Evolutionary conservation across 2,797 vertebrate species (phyloP).

Genomic region (Phataginus tricuspis): DNA sequence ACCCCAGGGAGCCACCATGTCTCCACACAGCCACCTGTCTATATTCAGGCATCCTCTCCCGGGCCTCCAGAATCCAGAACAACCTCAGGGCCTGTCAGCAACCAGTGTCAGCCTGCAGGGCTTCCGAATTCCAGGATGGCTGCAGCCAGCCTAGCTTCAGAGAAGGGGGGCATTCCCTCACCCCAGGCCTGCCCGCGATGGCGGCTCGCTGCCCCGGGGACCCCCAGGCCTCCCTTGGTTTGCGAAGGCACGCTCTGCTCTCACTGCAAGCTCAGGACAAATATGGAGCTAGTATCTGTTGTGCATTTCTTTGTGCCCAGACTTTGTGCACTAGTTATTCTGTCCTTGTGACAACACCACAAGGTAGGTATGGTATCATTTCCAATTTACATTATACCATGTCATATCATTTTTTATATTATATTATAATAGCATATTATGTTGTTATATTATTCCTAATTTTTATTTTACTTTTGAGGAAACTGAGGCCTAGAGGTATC

Average conservation of each 20-base stretch:
- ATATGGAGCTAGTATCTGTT: rapidly evolving
- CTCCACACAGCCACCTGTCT: neutral
- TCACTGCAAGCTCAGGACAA: neutral
- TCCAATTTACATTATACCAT: neutral
- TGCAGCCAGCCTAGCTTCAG: no score
- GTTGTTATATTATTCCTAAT: neutral
- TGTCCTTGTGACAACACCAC: rapidly evolving
- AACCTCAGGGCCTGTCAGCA: rapidly evolving
- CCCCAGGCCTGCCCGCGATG: rapidly evolving
- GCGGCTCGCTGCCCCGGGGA: neutral
- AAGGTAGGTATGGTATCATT: no score
- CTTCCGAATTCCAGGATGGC: neutral
- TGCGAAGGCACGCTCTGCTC: no score
- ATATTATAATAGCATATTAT: neutral
- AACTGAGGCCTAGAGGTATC: neutral
- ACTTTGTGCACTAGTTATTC: neutral
- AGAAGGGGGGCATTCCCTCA: no score
- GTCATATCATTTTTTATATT: neutral
- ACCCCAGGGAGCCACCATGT: rapidly evolving
- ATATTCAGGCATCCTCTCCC: no score
- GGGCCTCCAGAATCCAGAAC: neutral
- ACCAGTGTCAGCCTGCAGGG: neutral
- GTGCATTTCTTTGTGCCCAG: rapidly evolving
- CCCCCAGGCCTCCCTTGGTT: neutral
- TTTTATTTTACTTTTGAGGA: neutral